phyloP scores from a whole-genome alignment of 2,113 vertebrate species.

The Nicator chloris region DNA sequence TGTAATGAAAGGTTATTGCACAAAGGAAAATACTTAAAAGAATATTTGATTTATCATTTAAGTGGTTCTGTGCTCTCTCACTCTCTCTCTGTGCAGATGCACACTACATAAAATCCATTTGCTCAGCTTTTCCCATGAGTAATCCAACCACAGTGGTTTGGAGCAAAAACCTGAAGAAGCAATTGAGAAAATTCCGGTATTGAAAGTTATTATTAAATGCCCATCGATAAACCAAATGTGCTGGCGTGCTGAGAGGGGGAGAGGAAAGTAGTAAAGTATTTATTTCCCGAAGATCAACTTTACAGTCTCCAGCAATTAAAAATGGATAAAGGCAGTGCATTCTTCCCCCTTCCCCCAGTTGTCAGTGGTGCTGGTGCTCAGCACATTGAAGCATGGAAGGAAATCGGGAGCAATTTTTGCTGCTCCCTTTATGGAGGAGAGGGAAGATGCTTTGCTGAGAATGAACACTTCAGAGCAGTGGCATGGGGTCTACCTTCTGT shows the following conservation, averaged over 20 bases:
- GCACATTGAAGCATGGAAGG: background rate
- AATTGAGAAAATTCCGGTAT: constrained; percentile 69
- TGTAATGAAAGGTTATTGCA: constrained; percentile 14
- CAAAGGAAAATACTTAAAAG: background rate
- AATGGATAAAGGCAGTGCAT: constrained; percentile 65
- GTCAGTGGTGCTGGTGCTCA: constrained; percentile 8
- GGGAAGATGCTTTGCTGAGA: background rate
- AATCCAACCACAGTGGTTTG: constrained; percentile 62
- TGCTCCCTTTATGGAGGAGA: background rate
- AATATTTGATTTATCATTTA: constrained; percentile 33
- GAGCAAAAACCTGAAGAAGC: constrained; percentile 69
- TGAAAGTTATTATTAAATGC: constrained; percentile 73
- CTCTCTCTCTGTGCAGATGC: background rate
- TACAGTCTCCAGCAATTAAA: constrained; percentile 74
- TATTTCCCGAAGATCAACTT: constrained; percentile 70
- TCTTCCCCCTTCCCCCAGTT: background rate
- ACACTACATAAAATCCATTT: constrained; percentile 62
- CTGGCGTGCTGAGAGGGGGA: constrained; percentile 51
- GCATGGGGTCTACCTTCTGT: background rate
- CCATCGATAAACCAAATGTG: constrained; percentile 64
- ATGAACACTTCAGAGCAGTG: background rate
- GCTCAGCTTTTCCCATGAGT: constrained; percentile 71
- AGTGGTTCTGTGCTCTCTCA: background rate
- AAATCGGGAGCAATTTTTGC: constrained; percentile 35
- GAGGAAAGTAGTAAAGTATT: constrained; percentile 63